Percentiles rank a stretch among this genome's conserved stretches.
phyloP scores from a whole-genome alignment of 2,888 invertebrate species.

The Clivina fossor region DNA sequence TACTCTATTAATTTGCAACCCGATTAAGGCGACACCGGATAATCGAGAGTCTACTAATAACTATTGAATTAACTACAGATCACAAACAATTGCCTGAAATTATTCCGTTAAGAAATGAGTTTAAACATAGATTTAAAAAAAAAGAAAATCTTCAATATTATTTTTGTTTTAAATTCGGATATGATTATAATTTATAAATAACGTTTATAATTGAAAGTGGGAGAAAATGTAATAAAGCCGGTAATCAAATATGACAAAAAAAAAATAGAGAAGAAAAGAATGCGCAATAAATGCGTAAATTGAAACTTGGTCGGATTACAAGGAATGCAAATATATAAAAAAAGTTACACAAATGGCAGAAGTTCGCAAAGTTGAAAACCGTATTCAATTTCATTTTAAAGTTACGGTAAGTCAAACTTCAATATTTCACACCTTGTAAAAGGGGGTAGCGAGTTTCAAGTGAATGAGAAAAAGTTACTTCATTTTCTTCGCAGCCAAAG shows the following conservation, averaged over 20 bases:
- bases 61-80: no score
- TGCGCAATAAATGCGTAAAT: slow-evolving; percentile 31
- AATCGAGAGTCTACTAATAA: no score
- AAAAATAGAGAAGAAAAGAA: slow-evolving; percentile 13
- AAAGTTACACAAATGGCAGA: slow-evolving; percentile 33
- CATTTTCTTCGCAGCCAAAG: slow-evolving; percentile 31
- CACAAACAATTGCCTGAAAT: no score
- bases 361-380: slow-evolving; percentile 31
- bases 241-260: slow-evolving; percentile 26
- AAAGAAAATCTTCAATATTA: no score
- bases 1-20: no score
- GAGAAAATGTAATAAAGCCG: slow-evolving; percentile 16
- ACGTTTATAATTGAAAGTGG: no score
- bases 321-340: slow-evolving; percentile 33
- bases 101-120: no score
- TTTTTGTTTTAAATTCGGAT: no score
- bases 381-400: slow-evolving; percentile 34
- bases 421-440: slow-evolving; percentile 34
- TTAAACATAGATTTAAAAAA: no score
- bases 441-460: slow-evolving; percentile 25
- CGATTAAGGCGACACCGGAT: no score
- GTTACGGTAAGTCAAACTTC: slow-evolving; percentile 33
- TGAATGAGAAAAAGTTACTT: slow-evolving; percentile 34
- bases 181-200: no score
- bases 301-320: slow-evolving; percentile 27